phyloP scores from a whole-genome alignment of 2,888 invertebrate genomes.

The Euspilapteryx auroguttella region DNA sequence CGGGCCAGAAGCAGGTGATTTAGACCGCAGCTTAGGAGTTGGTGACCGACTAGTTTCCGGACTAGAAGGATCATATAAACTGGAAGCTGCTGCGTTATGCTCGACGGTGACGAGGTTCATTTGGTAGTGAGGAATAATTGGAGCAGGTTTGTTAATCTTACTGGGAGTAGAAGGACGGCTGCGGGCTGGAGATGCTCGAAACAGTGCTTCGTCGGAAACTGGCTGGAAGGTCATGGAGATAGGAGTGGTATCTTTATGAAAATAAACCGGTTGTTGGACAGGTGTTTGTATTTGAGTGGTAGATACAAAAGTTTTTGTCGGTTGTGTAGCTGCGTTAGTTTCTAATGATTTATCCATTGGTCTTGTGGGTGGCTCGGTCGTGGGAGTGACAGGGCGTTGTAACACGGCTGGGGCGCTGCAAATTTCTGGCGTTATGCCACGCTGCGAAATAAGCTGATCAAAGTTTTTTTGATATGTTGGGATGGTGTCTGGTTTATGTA shows the following conservation, averaged over 20 bases:
- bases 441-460: constrained; percentile 60
- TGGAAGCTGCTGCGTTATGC: constrained; percentile 60
- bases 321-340: constrained; percentile 12
- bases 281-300: constrained; percentile 17
- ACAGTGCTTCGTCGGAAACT: constrained; percentile 56
- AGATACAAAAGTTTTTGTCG: constrained; percentile 7
- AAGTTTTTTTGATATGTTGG: constrained; percentile 68
- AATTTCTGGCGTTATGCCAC: constrained; percentile 60
- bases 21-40: constrained; percentile 64
- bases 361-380: constrained; percentile 35
- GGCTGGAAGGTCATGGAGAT: constrained; percentile 69
- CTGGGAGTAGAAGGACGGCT: constrained; percentile 70
- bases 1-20: constrained; percentile 72
- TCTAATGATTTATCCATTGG: constrained; percentile 29
- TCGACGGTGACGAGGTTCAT: constrained; percentile 73
- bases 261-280: constrained; percentile 24
- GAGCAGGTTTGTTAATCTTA: constrained; percentile 73
- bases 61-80: constrained; percentile 63
- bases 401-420: constrained; percentile 35
- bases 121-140: constrained; percentile 78
- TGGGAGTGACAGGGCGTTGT: constrained; percentile 40
- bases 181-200: constrained; percentile 54
- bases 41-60: constrained; percentile 65
- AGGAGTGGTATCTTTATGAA: constrained; percentile 47
- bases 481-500: constrained; percentile 65